Percentiles rank a stretch among this genome's conserved stretches.
phyloP scores from a whole-genome alignment of 2,113 vertebrate species.

The Zootoca vivipara region DNA sequence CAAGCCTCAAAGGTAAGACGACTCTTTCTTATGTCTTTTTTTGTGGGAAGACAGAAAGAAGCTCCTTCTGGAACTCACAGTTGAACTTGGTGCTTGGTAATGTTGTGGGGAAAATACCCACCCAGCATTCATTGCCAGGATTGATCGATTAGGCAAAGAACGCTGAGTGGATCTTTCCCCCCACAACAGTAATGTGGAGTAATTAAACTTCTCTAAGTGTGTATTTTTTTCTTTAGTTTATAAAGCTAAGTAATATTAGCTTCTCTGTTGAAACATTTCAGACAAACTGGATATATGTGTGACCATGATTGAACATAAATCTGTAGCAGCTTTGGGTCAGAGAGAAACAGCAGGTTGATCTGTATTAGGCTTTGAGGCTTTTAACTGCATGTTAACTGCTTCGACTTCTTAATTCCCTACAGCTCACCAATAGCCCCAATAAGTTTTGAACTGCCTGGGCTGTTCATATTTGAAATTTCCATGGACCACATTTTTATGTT shows the following conservation, averaged over 20 bases:
- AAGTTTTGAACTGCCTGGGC: background rate
- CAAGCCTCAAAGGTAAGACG: slow-evolving; percentile 92
- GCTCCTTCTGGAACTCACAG: background rate
- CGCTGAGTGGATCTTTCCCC: too few species aligned
- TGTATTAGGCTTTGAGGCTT: background rate
- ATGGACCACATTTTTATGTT: background rate
- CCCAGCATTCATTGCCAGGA: too few species aligned
- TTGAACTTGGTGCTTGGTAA: background rate
- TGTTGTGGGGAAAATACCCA: background rate
- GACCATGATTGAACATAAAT: background rate
- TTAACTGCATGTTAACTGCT: background rate
- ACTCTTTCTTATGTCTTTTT: slow-evolving; percentile 15
- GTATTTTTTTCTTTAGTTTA: background rate
- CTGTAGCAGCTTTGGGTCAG: background rate
- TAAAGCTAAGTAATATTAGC: background rate
- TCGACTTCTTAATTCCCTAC: background rate
- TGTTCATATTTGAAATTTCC: background rate
- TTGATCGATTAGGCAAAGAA: too few species aligned
- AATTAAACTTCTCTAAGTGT: background rate
- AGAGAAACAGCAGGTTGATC: background rate
- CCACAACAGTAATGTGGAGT: too few species aligned
- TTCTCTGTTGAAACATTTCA: background rate
- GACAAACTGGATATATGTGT: background rate
- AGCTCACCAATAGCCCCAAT: background rate
- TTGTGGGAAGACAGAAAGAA: background rate